Conservation (phyloP, 2,888 invertebrate species). For the Choreutis nemorana region DNA sequence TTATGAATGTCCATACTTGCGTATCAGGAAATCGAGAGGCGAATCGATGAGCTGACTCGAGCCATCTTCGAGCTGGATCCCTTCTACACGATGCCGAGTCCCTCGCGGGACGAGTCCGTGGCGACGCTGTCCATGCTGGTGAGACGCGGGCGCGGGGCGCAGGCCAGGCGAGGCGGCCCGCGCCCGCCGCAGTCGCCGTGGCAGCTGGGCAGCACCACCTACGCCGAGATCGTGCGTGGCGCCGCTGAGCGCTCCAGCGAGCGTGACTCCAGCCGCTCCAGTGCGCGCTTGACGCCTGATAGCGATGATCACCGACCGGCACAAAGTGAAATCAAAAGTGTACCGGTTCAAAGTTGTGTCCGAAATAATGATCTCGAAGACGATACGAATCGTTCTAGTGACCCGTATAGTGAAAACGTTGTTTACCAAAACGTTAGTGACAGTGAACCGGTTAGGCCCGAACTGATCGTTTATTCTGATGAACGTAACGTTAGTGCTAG, state of each 20-base stretch:
- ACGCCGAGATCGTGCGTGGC: constrained; percentile 82
- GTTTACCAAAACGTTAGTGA: constrained; percentile 39
- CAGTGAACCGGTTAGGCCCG: constrained; percentile 36
- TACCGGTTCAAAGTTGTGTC: constrained; percentile 23
- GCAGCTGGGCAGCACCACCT: constrained; percentile 77
- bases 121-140: constrained; percentile 47
- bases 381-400: constrained; percentile 19
- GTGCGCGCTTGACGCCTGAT: constrained; percentile 15
- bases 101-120: constrained; percentile 69
- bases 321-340: constrained; percentile 24
- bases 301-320: too few relatives aligned
- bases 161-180: constrained; percentile 50
- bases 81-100: constrained; percentile 67
- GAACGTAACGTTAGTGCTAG: constrained; percentile 10
- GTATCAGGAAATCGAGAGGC: constrained; percentile 76
- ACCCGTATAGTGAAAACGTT: constrained; percentile 27
- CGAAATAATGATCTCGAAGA: constrained; percentile 22
- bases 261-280: constrained; percentile 24
- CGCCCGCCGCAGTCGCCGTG: constrained; percentile 56
- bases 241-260: constrained; percentile 43
- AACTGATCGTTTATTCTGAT: constrained; percentile 23
- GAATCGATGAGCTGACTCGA: constrained; percentile 75
- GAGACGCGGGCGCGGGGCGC: constrained; percentile 26
- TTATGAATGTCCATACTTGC: constrained; percentile 64
- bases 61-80: constrained; percentile 81